These are phyloP conservation scores for Naja naja DNA, from an alignment of 2,113 vertebrate genomes.

Conservation along the genomic window DNA sequence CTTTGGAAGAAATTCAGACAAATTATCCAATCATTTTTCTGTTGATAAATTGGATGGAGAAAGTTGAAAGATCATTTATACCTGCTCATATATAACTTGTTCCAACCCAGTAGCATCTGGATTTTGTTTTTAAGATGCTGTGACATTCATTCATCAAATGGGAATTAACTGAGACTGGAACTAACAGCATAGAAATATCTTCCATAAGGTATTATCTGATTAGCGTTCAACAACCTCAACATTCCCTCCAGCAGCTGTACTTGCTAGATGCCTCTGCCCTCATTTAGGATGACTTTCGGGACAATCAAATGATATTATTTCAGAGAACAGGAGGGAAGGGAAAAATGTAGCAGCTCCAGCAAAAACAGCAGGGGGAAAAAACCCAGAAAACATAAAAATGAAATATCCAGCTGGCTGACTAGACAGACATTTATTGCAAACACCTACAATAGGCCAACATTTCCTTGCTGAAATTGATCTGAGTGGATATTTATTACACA, in stretches of 20 bases:
- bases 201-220: not conserved
- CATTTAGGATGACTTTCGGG: conserved; percentile 36
- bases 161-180: not conserved
- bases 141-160: not conserved
- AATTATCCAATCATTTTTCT: not conserved
- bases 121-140: not conserved
- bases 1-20: not conserved
- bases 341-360: conserved; percentile 23
- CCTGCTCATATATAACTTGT: not conserved
- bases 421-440: not conserved
- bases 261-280: conserved; percentile 22
- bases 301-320: conserved; percentile 43
- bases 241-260: conserved; percentile 23
- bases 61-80: not conserved
- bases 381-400: conserved; percentile 29
- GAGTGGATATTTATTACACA: conserved; percentile 3
- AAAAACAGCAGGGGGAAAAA: not conserved
- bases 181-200: conserved; percentile 9
- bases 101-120: conserved; percentile 1
- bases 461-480: conserved; percentile 7
- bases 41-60: not conserved
- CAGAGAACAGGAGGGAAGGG: not conserved
- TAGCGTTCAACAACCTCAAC: not conserved
- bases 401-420: conserved; percentile 32
- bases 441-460: conserved; percentile 21